Evolutionary conservation across 2,888 invertebrate species (phyloP), one percentile per base, ranked within the genome.

Genomic region (Trimorus sp.): DNA sequence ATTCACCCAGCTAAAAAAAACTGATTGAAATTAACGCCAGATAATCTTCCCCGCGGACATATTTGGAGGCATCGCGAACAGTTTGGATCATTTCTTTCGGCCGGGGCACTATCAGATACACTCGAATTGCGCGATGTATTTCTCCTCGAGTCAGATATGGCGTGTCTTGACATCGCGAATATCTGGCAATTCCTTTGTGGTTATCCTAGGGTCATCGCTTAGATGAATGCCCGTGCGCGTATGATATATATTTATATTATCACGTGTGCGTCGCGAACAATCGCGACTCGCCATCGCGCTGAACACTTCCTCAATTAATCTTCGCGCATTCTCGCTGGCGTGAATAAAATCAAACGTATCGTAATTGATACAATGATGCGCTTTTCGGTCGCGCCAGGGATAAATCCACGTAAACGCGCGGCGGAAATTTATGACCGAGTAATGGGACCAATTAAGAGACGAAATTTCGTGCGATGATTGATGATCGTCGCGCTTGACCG

Each of bases 101-200:
- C 81, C 62, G 56, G 69, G 62, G 83, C 85, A 84, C 79, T 85
- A 82, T 82, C 82, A 86, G 84, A 76, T 66, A 85, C 85, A 84
- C 84, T 86, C 80, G 85, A 87, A 86, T 86, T 87, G 85, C 82
- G 84, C 83, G 74, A 65, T 82, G 84, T 78, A 85, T 78, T 78
- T 82, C 83, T 83, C 77, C 84, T 48, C 70, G 54, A 15, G 74
- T 79, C 68, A 84, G 74, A 82, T 82, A 82, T 70, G 70, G 83
- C 84, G 80, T 85, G 85, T 87, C 87, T 85, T 84, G 84, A 83
- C 87, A 86, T 87, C 74, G 88, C 87, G 85, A 88, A 88, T 88
- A 86, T 88, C 87, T 88, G 84, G 82, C 85, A 86, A 84, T 86
- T 87, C 87, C 87, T 88, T 87, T 54, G 60, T 73, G 84, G 68